Evolutionary conservation across 2,888 invertebrate genomes (phyloP).

Genomic region (Philopedon plagiatum): DNA sequence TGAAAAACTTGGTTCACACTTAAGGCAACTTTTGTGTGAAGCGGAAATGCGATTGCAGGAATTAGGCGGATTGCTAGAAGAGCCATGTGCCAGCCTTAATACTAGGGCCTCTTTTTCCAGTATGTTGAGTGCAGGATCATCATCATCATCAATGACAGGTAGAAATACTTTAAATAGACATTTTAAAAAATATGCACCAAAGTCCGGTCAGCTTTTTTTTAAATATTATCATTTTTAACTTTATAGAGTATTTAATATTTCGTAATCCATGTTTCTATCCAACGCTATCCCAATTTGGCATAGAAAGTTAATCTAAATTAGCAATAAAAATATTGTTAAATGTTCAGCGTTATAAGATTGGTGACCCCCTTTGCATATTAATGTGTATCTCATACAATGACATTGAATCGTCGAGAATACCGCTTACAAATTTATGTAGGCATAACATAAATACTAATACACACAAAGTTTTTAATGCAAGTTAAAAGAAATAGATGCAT

Average conservation of each 20-base stretch:
- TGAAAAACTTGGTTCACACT: constrained; percentile 83
- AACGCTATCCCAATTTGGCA: no score
- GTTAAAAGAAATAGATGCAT: not conserved
- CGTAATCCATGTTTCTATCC: no score
- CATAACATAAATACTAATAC: not conserved
- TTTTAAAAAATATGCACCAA: no score
- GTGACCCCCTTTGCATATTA: not conserved
- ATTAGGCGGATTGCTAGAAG: constrained; percentile 73
- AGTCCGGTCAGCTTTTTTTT: no score
- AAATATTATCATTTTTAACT: no score
- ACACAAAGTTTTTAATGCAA: not conserved
- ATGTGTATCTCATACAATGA: not conserved
- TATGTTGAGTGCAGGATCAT: constrained; percentile 67
- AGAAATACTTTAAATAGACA: no score
- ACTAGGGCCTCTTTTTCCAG: constrained; percentile 72
- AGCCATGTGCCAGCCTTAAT: constrained; percentile 67
- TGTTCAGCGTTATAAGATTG: no score
- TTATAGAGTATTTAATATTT: no score
- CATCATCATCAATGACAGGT: constrained; percentile 67
- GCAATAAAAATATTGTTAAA: no score
- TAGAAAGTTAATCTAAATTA: no score
- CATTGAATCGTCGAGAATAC: constrained; percentile 4
- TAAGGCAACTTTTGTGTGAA: constrained; percentile 83
- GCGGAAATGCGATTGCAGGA: constrained; percentile 89
- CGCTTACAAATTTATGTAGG: not conserved